Percentiles rank a stretch among this genome's conserved stretches.
Conservation (phyloP, 2,888 invertebrate species). For the Callosobruchus maculatus region DNA sequence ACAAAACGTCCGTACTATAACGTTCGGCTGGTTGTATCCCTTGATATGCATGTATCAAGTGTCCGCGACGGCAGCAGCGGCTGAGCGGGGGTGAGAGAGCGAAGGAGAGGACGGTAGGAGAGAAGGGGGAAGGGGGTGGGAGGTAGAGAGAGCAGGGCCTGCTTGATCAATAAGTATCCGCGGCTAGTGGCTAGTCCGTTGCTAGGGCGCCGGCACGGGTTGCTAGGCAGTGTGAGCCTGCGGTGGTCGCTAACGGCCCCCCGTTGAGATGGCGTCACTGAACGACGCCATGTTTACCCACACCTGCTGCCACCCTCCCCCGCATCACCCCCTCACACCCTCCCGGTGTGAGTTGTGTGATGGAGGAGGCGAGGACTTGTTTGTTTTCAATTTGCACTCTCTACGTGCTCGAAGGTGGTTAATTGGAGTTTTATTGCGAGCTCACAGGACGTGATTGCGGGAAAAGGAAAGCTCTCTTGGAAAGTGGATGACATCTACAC, state of each 20-base stretch:
- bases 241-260: constrained; percentile 52
- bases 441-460: constrained; percentile 7
- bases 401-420: constrained; percentile 35
- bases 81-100: constrained; percentile 7
- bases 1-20: constrained; percentile 1
- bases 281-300: constrained; percentile 46
- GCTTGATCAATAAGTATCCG: constrained; percentile 53
- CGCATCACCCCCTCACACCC: constrained; percentile 52
- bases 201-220: constrained; percentile 52
- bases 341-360: constrained; percentile 35
- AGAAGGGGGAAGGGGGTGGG: constrained; percentile 17
- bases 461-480: neutral
- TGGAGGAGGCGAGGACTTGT: constrained; percentile 27
- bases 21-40: constrained; percentile 18
- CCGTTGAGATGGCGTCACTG: constrained; percentile 42
- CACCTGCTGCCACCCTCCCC: constrained; percentile 44
- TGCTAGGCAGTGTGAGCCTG: constrained; percentile 47
- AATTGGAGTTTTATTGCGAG: constrained; percentile 6
- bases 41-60: constrained; percentile 38
- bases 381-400: constrained; percentile 47
- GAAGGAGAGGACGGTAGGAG: neutral
- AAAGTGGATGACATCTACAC: neutral
- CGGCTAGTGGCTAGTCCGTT: constrained; percentile 54
- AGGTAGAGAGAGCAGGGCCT: constrained; percentile 25
- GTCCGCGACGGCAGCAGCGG: constrained; percentile 20